Evolutionary conservation across 2,888 invertebrate species (phyloP), one percentile per base, ranked within the genome.

Genomic region (Sericinus montela): DNA sequence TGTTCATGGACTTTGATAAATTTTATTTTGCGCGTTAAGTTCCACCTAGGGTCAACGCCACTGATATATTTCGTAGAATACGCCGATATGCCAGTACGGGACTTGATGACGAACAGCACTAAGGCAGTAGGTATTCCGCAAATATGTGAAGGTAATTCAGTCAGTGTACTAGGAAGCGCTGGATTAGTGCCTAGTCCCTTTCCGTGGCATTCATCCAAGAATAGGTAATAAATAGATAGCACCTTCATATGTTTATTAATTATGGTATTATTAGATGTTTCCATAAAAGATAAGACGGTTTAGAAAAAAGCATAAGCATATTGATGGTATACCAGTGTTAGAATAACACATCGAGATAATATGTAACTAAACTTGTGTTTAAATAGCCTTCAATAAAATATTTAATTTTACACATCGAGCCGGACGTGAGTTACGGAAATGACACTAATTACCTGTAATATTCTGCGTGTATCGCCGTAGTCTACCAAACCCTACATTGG

Each of bases 81-180:
- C 61, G 58, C 53, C 65, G 58, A 52, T 52, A 62, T 57, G 59
- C 55, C 50, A 55, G 45, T 58, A 59, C 53, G 52, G 45, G 48
- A 54, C 46, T 52, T 52, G 51, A 42, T 53, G 54, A 54, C 53
- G 59, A 61, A 59, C 63, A 56, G 66, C 67, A 70, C 60, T 66
- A 61, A 69, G 65, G 63, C 63, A 72, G 63, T 72, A 70, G 66
- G 63, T 68, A 75, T 70, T 69, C 60, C 55, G 63, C 60, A 63
- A 64, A 63, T 59, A 71, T 58, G 58, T 66, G 69, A 69, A 76
- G 72, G 68, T 75, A 69, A 76, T 71, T 62, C 66, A 67, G 68
- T 67, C 67, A 69, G 63, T 77, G 63, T 76, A 80, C 80, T 62
- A 83, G 85, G 85, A 85, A 85, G 72, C 68, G 73, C 64, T 84